Evolutionary conservation across 2,113 vertebrate genomes (phyloP).

Genomic region (Anoplopoma fimbria): DNA sequence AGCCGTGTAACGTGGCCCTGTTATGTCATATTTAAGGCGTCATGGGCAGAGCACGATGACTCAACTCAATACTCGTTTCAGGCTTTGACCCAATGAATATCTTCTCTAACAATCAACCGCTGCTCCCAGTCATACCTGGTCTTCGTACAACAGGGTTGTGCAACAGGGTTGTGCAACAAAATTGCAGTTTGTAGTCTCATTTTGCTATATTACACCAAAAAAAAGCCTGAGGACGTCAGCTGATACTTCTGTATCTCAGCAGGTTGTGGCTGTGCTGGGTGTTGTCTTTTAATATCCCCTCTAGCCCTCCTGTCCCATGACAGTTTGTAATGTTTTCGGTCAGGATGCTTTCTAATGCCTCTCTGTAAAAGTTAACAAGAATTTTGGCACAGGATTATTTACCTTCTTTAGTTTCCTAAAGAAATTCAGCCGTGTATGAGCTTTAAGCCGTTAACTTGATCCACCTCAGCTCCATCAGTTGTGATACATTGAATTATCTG

Average conservation of each 20-base stretch:
- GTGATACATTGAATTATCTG: not conserved
- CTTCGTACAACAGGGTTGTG: not conserved
- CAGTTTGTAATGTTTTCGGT: too few relatives aligned
- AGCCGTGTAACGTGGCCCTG: conserved; percentile 56
- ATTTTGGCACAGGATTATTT: not conserved
- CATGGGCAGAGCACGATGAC: not conserved
- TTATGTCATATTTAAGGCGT: conserved; percentile 65
- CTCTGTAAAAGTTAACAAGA: not conserved
- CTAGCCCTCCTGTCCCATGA: too few relatives aligned
- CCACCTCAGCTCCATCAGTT: not conserved
- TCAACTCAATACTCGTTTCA: too few relatives aligned
- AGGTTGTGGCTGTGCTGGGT: too few relatives aligned
- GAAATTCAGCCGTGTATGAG: not conserved
- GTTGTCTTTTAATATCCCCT: too few relatives aligned
- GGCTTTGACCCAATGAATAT: not conserved
- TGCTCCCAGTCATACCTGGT: not conserved
- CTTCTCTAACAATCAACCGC: not conserved
- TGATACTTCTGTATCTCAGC: not conserved
- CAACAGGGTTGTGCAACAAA: not conserved
- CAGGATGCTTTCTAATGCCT: not conserved
- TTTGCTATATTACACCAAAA: too few relatives aligned
- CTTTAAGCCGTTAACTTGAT: not conserved
- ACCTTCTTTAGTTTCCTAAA: not conserved
- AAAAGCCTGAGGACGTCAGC: not conserved
- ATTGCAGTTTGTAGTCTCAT: not conserved